Evolutionary conservation across 2,797 vertebrate genomes (phyloP), one percentile per base, ranked within the genome.

Genomic region (Tapirus indicus): DNA sequence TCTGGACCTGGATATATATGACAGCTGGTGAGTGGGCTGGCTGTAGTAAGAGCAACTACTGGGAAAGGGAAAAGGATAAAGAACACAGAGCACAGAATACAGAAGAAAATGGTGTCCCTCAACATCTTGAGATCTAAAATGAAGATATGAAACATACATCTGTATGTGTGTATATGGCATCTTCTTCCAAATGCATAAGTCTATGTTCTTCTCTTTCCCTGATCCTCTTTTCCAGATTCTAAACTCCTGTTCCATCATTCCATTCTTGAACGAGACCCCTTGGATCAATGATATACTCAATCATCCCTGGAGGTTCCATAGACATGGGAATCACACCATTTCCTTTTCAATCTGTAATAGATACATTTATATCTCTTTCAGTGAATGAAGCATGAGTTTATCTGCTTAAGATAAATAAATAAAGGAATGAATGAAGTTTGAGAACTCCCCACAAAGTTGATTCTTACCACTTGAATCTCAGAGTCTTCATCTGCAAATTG

Each of bases 341-440:
- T 80, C 23, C 52, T 89, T 91, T 93, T 85, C 64, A 84, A 11
- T 64, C 91, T 88, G 20, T 18, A 54, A 35, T 38, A 66, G 49
- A 91, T 93, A 94, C 91, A 84, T 52, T 52, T 44, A 54, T 60
- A 14, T 90, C 44, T 85, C 20, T 90, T 38, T 77, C 49, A 62
- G 2, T 58, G 83, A 91, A 75, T 35, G 58, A 94, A 94, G 27
- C 62, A n/a, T 60, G 64, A 29, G 18, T 86, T 92, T 88, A 71
- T 86, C 95, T 93, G 49, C 29, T 82, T 66, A 91, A 79, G 69
- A 88, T 49, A 83, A 91, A 94, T 56, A 78, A 82, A 88, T 62
- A 47, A 54, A 69, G 20, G 1, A 90, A 41, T 72, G 21, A 74
- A 25, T 69, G 23, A 85, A 88, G 60, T 88, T 29, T 88, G 88